A percentile compares a stretch with the other conserved stretches of the same genome.
phyloP scores from a whole-genome alignment of 2,888 invertebrate genomes.

The Sicus ferrugineus region DNA sequence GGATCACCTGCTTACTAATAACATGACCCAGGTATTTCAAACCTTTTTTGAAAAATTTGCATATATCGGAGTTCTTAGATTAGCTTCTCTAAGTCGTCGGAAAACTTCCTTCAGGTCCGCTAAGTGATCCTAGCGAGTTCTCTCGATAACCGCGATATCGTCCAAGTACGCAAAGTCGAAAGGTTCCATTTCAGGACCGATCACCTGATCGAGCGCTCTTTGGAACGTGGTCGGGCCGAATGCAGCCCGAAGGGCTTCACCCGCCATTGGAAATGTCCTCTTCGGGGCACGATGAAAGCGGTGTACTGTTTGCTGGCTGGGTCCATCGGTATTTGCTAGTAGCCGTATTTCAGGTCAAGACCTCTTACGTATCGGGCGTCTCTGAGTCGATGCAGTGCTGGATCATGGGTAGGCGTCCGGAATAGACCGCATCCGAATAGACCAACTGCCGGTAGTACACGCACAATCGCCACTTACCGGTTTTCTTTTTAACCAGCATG shows the following conservation, averaged over 20 bases:
- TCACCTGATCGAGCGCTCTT: slow-evolving; percentile 12
- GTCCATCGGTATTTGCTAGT: slow-evolving; percentile 2
- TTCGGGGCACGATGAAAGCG: slow-evolving; percentile 30
- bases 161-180: not conserved
- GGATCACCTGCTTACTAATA: too few relatives aligned
- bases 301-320: slow-evolving; percentile 23
- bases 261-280: slow-evolving; percentile 31
- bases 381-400: too few relatives aligned
- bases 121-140: not conserved
- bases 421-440: too few relatives aligned
- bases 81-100: not conserved
- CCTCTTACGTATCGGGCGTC: too few relatives aligned
- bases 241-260: slow-evolving; percentile 30
- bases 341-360: not conserved
- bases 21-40: too few relatives aligned
- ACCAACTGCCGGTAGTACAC: too few relatives aligned
- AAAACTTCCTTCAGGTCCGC: not conserved
- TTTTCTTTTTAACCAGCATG: too few relatives aligned
- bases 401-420: too few relatives aligned
- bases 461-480: too few relatives aligned
- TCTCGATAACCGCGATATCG: not conserved
- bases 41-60: slow-evolving; percentile 7
- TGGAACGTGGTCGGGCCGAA: slow-evolving; percentile 32
- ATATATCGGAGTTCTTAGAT: not conserved
- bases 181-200: too few relatives aligned